Conservation (phyloP, 2,113 vertebrate genomes). For the Platysternon megacephalum region DNA sequence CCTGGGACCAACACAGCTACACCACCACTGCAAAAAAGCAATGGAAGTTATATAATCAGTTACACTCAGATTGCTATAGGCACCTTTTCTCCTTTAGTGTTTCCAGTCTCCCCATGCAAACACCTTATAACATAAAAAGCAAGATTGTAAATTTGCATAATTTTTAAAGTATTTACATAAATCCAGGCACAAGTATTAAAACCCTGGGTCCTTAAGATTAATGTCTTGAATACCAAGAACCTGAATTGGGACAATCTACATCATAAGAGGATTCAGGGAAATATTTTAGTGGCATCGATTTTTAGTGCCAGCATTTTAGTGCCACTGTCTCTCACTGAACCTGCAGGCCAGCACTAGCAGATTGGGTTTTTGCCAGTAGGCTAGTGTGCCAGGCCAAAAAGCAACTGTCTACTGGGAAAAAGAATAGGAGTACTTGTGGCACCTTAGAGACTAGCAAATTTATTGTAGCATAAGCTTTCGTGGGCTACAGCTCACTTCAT, state of each 20-base stretch:
- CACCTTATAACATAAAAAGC: rapidly evolving
- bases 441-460: too few species aligned
- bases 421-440: too few species aligned
- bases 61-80: rapidly evolving
- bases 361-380: background rate
- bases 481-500: too few species aligned
- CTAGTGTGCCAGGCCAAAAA: background rate
- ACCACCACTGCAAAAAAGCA: background rate
- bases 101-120: rapidly evolving
- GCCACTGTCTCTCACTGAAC: background rate
- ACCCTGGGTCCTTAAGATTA: rapidly evolving
- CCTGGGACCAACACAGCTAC: background rate
- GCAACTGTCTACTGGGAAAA: background rate
- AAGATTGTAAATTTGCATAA: rapidly evolving
- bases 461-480: too few species aligned
- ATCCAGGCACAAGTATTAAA: rapidly evolving
- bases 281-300: background rate
- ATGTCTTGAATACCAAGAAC: rapidly evolving
- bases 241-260: rapidly evolving
- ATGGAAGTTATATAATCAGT: background rate
- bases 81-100: background rate
- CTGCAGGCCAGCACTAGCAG: background rate
- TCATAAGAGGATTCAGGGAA: background rate
- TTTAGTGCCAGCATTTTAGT: background rate
- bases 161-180: rapidly evolving